These are phyloP conservation scores for Andricus grossulariae DNA, from an alignment of 1,140 invertebrate genomes.

Conservation along the genomic window DNA sequence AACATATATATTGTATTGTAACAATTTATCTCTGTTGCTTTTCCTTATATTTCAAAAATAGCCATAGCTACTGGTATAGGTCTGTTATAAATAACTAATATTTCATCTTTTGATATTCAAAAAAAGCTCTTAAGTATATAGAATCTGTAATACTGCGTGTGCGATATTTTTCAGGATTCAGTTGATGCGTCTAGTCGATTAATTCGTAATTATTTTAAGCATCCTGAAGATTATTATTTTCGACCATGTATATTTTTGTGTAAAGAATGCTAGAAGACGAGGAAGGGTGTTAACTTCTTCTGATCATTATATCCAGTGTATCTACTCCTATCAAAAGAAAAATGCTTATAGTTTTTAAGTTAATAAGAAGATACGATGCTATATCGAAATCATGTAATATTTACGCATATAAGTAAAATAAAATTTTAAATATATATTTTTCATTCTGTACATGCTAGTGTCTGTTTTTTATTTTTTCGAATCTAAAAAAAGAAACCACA, in stretches of 20 bases:
- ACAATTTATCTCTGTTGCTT: background rate
- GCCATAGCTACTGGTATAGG: background rate
- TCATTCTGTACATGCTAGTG: background rate
- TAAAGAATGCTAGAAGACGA: background rate
- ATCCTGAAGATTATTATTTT: background rate
- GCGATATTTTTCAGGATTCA: conserved; percentile 45
- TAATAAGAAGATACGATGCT: background rate
- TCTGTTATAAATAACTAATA: background rate
- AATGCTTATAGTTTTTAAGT: background rate
- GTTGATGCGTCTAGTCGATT: conserved; percentile 58
- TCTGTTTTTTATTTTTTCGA: no score
- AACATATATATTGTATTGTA: background rate
- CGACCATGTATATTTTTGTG: conserved; percentile 2
- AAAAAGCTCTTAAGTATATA: conserved; percentile 33
- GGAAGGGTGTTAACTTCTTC: background rate
- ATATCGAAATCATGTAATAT: background rate
- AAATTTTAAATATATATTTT: background rate
- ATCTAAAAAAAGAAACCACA: no score
- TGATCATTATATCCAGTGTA: background rate
- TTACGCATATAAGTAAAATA: background rate
- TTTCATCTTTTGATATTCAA: background rate
- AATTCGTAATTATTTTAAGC: conserved; percentile 37
- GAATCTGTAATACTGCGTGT: conserved; percentile 36
- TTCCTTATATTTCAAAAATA: background rate
- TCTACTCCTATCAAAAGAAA: background rate